Base-by-base conservation (phyloP, 2,888 invertebrate species). In the Lampropteryx suffumata region DNA sequence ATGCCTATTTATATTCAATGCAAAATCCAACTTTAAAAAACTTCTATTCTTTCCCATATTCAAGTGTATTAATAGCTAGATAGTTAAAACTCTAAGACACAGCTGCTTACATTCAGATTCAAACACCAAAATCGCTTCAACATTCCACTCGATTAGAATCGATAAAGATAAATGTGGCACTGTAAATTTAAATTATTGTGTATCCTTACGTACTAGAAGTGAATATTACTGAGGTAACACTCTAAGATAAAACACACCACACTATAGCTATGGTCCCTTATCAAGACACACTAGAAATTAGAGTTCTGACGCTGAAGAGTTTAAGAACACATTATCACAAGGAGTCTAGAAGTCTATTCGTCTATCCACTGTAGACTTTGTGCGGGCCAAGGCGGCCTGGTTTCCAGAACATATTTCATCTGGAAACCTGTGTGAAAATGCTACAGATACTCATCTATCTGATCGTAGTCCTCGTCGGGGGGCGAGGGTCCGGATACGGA, bases 401-500 rank as follows among this genome's bases (percentile, higher is more conserved):
- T 78, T 77, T 89, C 88, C 80, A 90, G 81, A 69, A 87, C 88
- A 59, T 88, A 89, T 75, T 89, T 88, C 52, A 89, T 82, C 84
- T 88, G 90, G 76, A 90, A 88, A 78, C 84, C 79, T 54, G 87
- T 86, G 55, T 89, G 87, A 55, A 88, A 89, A 87, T 89, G 90
- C 89, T 92, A 93, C 91, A 92, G 92, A 69, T 92, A 92, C 76
- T 92, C 92, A 70, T 93, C 92, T 72, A 92, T 91, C 71, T 90
- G 90, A 53, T 91, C 90, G 44, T 91, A 91, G 67, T 93, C 94
- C 64, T 95, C 95, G 64, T 94, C 94, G 9, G 95, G 94, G 26
- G 95, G 95, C 11, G 95, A 95, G 0, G 95, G 95, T n/a, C 94
- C 95, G 8, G 95, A 95, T 21, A 96, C 92, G 14, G 95, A 95